Conservation (phyloP, 1,140 invertebrate species). For the Cyclargus thomasi region DNA sequence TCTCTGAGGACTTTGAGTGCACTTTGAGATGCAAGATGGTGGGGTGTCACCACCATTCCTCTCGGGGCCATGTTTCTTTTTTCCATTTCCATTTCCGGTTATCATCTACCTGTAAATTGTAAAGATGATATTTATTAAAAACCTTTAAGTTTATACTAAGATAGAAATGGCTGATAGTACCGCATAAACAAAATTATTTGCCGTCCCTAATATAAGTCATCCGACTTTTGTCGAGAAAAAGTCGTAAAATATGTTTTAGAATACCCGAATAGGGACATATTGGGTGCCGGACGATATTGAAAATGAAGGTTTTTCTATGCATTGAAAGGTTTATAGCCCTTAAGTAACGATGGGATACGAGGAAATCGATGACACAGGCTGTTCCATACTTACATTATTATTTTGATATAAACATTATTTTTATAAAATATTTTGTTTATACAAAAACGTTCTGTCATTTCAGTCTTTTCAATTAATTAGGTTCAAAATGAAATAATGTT, state of each 20-base stretch:
- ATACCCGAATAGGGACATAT: conserved; percentile 34
- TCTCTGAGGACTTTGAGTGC: conserved; percentile 52
- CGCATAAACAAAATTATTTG: background rate
- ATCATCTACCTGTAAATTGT: background rate
- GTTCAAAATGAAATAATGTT: too few relatives aligned
- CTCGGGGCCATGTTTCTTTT: conserved; percentile 41
- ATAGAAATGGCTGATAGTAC: background rate
- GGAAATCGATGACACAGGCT: conserved; percentile 30
- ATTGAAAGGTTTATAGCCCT: conserved; percentile 41
- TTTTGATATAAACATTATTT: too few relatives aligned
- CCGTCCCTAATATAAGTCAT: conserved; percentile 6
- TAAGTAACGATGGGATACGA: conserved; percentile 5
- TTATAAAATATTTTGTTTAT: too few relatives aligned
- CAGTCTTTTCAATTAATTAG: too few relatives aligned
- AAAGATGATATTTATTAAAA: background rate
- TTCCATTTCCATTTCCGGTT: conserved; percentile 46
- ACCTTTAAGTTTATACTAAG: too few relatives aligned
- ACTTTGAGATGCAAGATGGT: conserved; percentile 56
- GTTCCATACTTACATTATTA: background rate
- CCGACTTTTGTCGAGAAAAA: conserved; percentile 19
- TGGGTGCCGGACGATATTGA: conserved; percentile 42
- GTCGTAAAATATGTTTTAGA: conserved; percentile 55
- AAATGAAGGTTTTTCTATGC: conserved; percentile 58
- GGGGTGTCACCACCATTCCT: conserved; percentile 64
- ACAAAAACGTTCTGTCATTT: too few relatives aligned